A percentile compares a stretch with the other conserved stretches of the same genome.
Evolutionary conservation across 2,113 vertebrate species (phyloP).

Genomic region (Neolamprologus cancellatus): DNA sequence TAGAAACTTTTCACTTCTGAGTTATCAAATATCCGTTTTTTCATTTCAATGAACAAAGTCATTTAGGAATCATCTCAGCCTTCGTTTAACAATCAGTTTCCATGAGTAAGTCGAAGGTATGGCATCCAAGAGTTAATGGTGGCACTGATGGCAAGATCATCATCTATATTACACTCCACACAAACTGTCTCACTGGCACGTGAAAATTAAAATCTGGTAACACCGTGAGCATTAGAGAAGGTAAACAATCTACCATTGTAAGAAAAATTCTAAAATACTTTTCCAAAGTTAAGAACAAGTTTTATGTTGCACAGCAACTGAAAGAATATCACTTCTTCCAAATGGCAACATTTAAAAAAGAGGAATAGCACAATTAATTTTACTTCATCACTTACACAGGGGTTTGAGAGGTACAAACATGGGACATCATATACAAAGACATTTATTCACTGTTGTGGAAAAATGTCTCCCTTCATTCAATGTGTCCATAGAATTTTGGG

Average conservation of each 20-base stretch:
- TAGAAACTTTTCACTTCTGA: background rate
- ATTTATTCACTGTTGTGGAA: conserved; percentile 42
- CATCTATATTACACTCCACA: no score
- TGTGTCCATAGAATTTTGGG: background rate
- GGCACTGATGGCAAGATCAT: background rate
- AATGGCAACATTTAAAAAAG: conserved; percentile 42
- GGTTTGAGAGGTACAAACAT: background rate
- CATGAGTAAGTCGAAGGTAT: background rate
- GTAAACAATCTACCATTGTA: background rate
- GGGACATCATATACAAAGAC: conserved; percentile 21
- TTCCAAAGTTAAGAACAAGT: background rate
- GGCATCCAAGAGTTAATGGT: background rate
- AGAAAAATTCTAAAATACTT: background rate
- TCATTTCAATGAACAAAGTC: background rate
- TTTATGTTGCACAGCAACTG: conserved; percentile 68
- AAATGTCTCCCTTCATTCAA: conserved; percentile 53
- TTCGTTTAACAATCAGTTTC: background rate
- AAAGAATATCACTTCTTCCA: conserved; percentile 52
- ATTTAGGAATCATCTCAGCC: background rate
- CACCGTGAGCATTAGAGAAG: background rate
- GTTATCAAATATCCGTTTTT: background rate
- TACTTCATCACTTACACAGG: background rate
- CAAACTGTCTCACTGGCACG: background rate
- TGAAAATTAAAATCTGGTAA: background rate
- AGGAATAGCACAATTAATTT: background rate